Conservation (phyloP, 2,113 vertebrate species). For the Deroptyus accipitrinus region DNA sequence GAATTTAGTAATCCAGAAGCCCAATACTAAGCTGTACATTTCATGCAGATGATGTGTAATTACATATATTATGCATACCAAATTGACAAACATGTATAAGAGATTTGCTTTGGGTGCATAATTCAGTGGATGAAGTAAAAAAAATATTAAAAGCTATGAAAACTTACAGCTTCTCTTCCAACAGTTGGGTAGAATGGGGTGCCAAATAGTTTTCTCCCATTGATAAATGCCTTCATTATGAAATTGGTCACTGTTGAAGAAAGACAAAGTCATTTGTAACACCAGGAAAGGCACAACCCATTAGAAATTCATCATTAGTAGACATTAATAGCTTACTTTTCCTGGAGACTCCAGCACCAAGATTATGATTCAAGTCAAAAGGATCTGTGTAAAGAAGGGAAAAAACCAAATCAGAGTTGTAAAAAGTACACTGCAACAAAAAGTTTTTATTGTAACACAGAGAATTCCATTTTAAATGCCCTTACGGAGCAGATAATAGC, state of each 20-base stretch:
- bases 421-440: background rate
- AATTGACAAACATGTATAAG: background rate
- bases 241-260: slow-evolving; percentile 94
- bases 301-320: background rate
- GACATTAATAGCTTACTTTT: slow-evolving; percentile 86
- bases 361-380: slow-evolving; percentile 98
- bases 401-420: background rate
- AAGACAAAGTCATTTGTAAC: slow-evolving; percentile 33
- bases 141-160: background rate
- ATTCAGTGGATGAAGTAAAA: background rate
- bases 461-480: background rate
- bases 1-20: background rate
- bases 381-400: slow-evolving; percentile 81
- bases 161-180: slow-evolving; percentile 91
- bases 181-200: slow-evolving; percentile 89
- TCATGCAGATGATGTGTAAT: background rate
- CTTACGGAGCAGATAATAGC: background rate
- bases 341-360: slow-evolving; percentile 97
- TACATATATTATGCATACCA: background rate
- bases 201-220: slow-evolving; percentile 95
- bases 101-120: background rate
- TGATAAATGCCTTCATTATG: slow-evolving; percentile 99
- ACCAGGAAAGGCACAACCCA: background rate
- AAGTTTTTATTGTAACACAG: background rate
- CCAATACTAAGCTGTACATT: background rate